Evolutionary conservation across 2,113 vertebrate species (phyloP), one percentile per base, ranked within the genome.

Genomic region (Neotragus moschatus): DNA sequence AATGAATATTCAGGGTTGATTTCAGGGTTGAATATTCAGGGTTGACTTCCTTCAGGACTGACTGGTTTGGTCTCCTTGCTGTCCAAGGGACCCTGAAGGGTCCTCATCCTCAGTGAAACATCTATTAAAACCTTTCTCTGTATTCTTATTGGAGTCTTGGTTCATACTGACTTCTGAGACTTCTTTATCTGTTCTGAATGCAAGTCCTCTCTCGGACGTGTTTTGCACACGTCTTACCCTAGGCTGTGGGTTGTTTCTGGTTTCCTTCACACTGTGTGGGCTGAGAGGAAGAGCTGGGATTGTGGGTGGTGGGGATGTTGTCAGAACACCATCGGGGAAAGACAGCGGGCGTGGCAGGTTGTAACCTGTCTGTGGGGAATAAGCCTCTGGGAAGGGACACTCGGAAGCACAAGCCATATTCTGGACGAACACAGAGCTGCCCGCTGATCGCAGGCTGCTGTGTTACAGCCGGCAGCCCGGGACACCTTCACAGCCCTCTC

Each of bases 351-450:
- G n/a, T 0, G 7, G 16, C 0, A 2, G 36, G 26, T 1, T 16
- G 1, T 0, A 0, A 4, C 61, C 23, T 11, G 28, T 7, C 45
- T 30, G 23, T 0, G 0, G 47, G 81, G 58, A 47, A 3, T 2
- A 2, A 45, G 11, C 13, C 60, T 2, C 10, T 1, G 36, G 60
- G 39, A 17, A 87, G 60, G 43, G 1, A 1, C 19, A 2, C 14
- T 14, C 3, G 12, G 43, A 9, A 13, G 73, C 0, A 5, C 70
- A 80, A 26, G 3, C 28, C 30, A 10, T 33, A 7, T 1, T 16
- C 61, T 6, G 3, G 28, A n/a, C 28, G 33, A 0, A 21, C 17
- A 13, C 25, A 60, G 45, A 14, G 81, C 33, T 4, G 36, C 36
- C 21, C 3, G 3, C 39, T 1, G 97, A 15, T 17, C 7, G 2